Evolutionary conservation across 1,140 invertebrate species (phyloP).

Genomic region (Lordiphosa clarofinis): DNA sequence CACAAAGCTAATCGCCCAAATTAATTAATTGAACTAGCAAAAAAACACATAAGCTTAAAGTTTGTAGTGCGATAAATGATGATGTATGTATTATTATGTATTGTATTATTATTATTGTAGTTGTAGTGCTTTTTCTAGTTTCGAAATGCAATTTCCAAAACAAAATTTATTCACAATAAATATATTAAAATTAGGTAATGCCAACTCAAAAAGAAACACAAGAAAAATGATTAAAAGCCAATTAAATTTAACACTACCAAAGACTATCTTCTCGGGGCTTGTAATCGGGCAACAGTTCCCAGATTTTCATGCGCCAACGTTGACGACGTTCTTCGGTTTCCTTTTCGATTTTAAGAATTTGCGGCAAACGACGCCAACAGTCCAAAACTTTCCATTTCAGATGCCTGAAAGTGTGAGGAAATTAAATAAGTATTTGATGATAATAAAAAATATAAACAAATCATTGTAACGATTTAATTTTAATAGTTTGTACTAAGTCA

Average conservation of each 20-base stretch:
- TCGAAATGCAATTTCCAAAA: conserved; percentile 24
- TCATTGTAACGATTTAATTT: too few species aligned
- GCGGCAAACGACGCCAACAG: conserved; percentile 83
- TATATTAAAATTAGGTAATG: conserved; percentile 3
- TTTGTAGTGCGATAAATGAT: conserved; percentile 2
- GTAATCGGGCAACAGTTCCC: conserved; percentile 85
- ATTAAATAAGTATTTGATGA: too few species aligned
- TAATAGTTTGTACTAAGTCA: too few species aligned
- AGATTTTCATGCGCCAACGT: conserved; percentile 84
- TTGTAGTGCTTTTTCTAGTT: conserved; percentile 21
- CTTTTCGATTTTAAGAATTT: conserved; percentile 82
- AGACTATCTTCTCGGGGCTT: conserved; percentile 79
- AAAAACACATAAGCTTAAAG: conserved; percentile 14
- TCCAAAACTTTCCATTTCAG: conserved; percentile 83
- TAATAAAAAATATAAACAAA: too few species aligned
- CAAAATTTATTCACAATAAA: conserved; percentile 8
- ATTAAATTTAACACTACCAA: conserved; percentile 60
- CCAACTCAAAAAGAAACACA: conserved; percentile 15
- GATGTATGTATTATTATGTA: conserved; percentile 2
- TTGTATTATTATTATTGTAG: conserved; percentile 21
- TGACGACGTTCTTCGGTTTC: conserved; percentile 84
- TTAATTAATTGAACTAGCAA: conserved; percentile 35
- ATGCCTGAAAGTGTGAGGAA: conserved; percentile 48
- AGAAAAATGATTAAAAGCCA: conserved; percentile 19
- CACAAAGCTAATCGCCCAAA: conserved; percentile 24